A percentile compares a stretch with the other conserved stretches of the same genome.
Evolutionary conservation across 2,888 invertebrate genomes (phyloP).

Genomic region (Euzophera pinguis): DNA sequence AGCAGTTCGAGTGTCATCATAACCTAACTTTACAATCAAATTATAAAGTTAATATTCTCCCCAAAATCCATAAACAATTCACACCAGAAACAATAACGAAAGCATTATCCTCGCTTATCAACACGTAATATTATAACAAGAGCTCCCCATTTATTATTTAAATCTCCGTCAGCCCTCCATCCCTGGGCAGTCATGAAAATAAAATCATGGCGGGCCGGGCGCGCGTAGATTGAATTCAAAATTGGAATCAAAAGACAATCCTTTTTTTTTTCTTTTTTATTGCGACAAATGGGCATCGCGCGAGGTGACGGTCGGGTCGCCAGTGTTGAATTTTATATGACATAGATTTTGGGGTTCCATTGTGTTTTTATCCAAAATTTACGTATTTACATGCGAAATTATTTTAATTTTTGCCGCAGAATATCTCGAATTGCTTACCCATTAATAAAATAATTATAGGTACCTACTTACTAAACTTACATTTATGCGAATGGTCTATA

Average conservation of each 20-base stretch:
- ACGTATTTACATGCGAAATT: not conserved
- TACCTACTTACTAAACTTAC: too few species aligned
- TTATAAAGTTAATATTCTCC: conserved; percentile 4
- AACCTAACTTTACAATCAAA: conserved; percentile 1
- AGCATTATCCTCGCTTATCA: conserved; percentile 41
- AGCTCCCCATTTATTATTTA: conserved; percentile 64
- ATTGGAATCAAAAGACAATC: conserved; percentile 76
- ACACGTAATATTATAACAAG: conserved; percentile 45
- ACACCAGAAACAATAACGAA: conserved; percentile 28
- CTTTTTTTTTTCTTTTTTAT: conserved; percentile 68
- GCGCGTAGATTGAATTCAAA: conserved; percentile 74
- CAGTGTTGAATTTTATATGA: conserved; percentile 65
- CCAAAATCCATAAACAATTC: conserved; percentile 17
- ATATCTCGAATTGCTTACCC: too few species aligned
- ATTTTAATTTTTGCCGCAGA: too few species aligned
- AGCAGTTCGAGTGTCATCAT: not conserved
- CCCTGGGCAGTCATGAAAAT: conserved; percentile 75
- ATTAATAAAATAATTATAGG: too few species aligned
- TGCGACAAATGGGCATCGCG: conserved; percentile 58
- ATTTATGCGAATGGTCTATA: too few species aligned
- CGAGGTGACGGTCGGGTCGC: conserved; percentile 47
- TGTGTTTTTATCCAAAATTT: not conserved
- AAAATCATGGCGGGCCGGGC: conserved; percentile 72
- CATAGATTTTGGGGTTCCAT: conserved; percentile 30
- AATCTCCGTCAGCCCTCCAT: conserved; percentile 41